Conservation (phyloP, 2,113 vertebrate genomes). For the Pungitius pungitius region DNA sequence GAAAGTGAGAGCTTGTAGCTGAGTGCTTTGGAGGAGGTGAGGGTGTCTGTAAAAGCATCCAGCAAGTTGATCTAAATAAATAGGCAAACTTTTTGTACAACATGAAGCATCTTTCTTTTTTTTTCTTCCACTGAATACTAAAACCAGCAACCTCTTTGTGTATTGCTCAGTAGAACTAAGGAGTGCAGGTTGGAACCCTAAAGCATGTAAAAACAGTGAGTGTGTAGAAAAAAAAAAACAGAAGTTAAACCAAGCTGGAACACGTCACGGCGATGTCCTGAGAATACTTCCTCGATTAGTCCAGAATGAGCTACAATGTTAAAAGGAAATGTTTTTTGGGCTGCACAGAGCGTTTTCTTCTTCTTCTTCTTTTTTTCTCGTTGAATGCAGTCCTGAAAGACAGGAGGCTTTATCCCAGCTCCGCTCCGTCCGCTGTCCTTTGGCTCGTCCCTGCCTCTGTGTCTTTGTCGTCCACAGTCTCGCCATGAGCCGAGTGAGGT, state of each 20-base stretch:
- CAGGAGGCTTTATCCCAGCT: conserved; percentile 49
- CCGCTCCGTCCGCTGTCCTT: conserved; percentile 51
- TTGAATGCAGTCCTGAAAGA: conserved; percentile 72
- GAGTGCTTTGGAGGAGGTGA: conserved; percentile 78
- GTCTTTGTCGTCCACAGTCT: conserved; percentile 42
- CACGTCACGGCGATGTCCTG: conserved; percentile 79
- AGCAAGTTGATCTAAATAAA: conserved; percentile 91
- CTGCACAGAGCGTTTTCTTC: conserved; percentile 43
- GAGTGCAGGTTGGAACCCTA: conserved; percentile 75
- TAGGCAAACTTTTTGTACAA: conserved; percentile 83
- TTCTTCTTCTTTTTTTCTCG: conserved; percentile 43
- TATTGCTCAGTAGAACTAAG: conserved; percentile 63
- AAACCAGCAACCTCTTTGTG: conserved; percentile 48
- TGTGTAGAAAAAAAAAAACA: conserved; percentile 64
- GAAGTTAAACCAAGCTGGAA: conserved; percentile 64
- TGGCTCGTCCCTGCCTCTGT: conserved; percentile 16
- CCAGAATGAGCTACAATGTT: conserved; percentile 72
- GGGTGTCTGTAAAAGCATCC: conserved; percentile 76
- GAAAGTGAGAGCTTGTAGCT: conserved; percentile 74
- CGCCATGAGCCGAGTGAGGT: conserved; percentile 32
- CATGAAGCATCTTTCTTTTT: conserved; percentile 58
- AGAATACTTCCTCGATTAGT: conserved; percentile 78
- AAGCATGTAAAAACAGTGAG: conserved; percentile 54
- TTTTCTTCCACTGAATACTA: conserved; percentile 37
- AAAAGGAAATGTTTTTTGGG: conserved; percentile 63